Percentiles rank a stretch among this genome's conserved stretches.
phyloP scores from a whole-genome alignment of 2,797 vertebrate genomes.

The Serranus cabrilla region DNA sequence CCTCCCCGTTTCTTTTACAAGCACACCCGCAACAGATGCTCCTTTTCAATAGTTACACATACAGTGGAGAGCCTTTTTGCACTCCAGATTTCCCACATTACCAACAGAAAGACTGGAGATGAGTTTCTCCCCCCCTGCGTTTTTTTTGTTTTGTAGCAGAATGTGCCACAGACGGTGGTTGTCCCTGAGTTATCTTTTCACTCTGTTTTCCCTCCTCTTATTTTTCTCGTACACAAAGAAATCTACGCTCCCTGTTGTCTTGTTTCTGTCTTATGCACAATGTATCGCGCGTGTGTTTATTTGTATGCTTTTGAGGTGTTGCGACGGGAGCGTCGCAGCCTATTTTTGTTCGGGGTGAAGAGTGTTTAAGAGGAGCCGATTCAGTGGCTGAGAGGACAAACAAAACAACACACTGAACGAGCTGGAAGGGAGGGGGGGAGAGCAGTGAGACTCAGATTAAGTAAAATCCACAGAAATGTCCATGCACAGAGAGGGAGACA shows the following conservation, averaged over 20 bases:
- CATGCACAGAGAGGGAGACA: conserved; percentile 4
- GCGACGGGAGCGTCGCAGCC: neutral
- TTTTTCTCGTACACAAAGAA: conserved; percentile 19
- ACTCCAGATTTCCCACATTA: conserved; percentile 50
- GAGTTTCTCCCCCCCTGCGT: conserved; percentile 25
- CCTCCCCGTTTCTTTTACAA: conserved; percentile 47
- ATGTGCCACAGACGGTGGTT: conserved; percentile 32
- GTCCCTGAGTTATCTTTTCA: conserved; percentile 27
- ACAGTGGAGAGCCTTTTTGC: conserved; percentile 51
- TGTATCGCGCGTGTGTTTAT: conserved; percentile 27
- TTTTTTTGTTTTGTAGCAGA: conserved; percentile 38
- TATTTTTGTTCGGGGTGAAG: conserved; percentile 38
- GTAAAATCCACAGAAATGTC: conserved; percentile 33
- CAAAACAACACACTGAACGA: conserved; percentile 23
- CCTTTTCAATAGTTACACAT: conserved; percentile 59
- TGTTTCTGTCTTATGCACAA: conserved; percentile 23
- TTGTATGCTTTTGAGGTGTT: conserved; percentile 34
- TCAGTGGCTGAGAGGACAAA: conserved; percentile 45
- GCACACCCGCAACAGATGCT: conserved; percentile 77
- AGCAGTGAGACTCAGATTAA: conserved; percentile 15
- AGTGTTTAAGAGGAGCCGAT: conserved; percentile 33
- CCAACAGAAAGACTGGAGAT: conserved; percentile 33
- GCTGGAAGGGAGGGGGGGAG: neutral
- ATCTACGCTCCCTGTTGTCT: conserved; percentile 18
- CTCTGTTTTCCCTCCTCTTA: conserved; percentile 13